Evolutionary conservation across 1,140 invertebrate genomes (phyloP), one percentile per base, ranked within the genome.

Genomic region (Semibalanus balanoides): DNA sequence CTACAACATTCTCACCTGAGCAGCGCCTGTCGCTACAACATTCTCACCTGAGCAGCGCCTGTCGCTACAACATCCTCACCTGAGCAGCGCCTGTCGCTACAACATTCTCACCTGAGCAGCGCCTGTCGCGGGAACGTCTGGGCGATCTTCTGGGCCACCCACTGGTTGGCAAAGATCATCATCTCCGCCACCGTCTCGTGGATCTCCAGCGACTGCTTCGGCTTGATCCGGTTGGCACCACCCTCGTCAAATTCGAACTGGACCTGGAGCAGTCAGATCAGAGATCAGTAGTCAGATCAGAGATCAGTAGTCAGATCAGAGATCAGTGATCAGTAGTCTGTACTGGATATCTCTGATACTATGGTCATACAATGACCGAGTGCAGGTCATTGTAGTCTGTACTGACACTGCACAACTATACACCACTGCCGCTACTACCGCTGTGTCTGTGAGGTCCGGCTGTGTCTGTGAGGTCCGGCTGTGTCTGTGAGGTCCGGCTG

Each of bases 81-180:
- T 82, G 27, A 70, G 28, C n/a, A 76, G 19, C 19, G 3, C 28
- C 70, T 29, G n/a, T 19, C 74, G 11, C 40, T 25, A 35, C 75
- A 74, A 25, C 64, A 71, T 30, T 69, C 70, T 3, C 40, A 27
- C 71, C 80, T 78, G 80, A 84, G 81, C 78, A 84, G 78, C 73
- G 83, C 76, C 76, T 82, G 80, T 30, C 80, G 80, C 22, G 83
- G 83, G 77, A 80, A 84, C 27, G 73, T 75, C 74, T 83, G 80
- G 74, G 78, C 76, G 72, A 85, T 84, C 76, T 83, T 84, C 78
- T 82, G 82, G 28, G 85, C 85, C 28, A 85, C 85, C 70, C 84
- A 84, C 31, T 85, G 82, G 80, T 86, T 86, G 14, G 85, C 85
- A 73, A 86, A 81, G 78, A 86, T 85, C 85, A 86, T 86, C 77